phyloP scores from a whole-genome alignment of 2,888 invertebrate genomes.

The Hartigia nigra region DNA sequence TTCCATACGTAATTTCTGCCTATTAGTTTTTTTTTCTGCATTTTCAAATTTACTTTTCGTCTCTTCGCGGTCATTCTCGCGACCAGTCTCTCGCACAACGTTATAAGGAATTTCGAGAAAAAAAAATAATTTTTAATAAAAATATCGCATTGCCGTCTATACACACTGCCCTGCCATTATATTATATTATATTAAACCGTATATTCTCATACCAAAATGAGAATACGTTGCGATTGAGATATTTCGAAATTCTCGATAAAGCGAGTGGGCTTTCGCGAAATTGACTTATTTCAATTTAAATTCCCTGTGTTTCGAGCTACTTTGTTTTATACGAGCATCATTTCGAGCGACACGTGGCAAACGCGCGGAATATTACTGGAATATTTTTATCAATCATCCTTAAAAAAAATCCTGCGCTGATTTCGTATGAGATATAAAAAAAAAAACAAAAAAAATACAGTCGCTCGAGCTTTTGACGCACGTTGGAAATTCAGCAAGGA shows the following conservation, averaged over 20 bases:
- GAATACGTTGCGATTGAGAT: neutral
- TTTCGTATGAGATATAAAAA: neutral
- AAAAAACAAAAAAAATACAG: neutral
- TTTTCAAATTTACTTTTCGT: neutral
- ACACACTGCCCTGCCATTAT: neutral
- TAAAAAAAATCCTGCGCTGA: neutral
- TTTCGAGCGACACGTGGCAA: neutral
- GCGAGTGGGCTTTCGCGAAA: neutral
- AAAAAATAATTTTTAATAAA: neutral
- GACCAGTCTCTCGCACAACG: neutral
- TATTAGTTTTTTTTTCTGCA: neutral
- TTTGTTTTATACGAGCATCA: neutral
- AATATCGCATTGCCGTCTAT: neutral
- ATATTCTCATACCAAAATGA: neutral
- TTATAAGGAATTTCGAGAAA: neutral
- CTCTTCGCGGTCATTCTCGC: neutral
- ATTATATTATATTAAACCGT: neutral
- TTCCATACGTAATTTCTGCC: neutral
- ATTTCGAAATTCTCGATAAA: neutral
- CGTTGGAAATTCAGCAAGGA: neutral
- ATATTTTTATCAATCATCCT: neutral
- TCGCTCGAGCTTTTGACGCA: neutral
- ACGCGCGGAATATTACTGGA: neutral
- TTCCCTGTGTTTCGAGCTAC: neutral
- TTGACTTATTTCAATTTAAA: neutral